Base-by-base conservation (phyloP, 2,888 invertebrate genomes). In the Caenorhabditis drosophilae region DNA sequence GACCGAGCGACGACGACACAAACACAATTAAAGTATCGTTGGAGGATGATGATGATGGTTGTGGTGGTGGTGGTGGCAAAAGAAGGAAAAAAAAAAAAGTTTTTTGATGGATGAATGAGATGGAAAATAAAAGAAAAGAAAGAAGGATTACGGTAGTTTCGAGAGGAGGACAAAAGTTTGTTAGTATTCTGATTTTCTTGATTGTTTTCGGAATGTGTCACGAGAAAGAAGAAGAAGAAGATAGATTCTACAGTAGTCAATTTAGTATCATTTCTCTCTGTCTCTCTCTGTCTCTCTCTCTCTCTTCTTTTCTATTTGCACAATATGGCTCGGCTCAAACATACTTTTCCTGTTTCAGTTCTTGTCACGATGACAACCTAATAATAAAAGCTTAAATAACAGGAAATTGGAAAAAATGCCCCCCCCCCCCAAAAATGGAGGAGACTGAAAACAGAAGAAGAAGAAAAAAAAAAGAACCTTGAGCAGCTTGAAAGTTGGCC, bases 31-130 rank as follows among this genome's bases (percentile, higher is more conserved):
- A 57, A 62, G 62, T 62, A 62, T 62, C 62, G 44, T 48, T 55
- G n/a, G n/a, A n/a, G n/a, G n/a, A n/a, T n/a, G n/a, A n/a, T 44
- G n/a, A n/a, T n/a, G n/a, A n/a, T n/a, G n/a, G n/a, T n/a, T n/a
- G n/a, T n/a, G n/a, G n/a, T n/a, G n/a, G n/a, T 34, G n/a, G n/a
- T n/a, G n/a, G n/a, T n/a, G n/a, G 20, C 4, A 40, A 20, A 40
- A 40, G 23, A 27, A 50, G 40, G 26, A 27, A 15, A 50, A 23
- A 22, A 22, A 22, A 22, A 20, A 36, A 41, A 60, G 49, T 60
- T 60, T n/a, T 60, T 60, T 60, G 60, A 60, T 60, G 60, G 59
- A 60, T 60, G 60, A 54, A 60, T 60, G 60, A 53, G 59, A 49
- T 51, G 35, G 46, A 34, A 40, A 26, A 51, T 51, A 49, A 46